Conservation (phyloP, 2,113 vertebrate genomes). For the Glaucomys volans region DNA sequence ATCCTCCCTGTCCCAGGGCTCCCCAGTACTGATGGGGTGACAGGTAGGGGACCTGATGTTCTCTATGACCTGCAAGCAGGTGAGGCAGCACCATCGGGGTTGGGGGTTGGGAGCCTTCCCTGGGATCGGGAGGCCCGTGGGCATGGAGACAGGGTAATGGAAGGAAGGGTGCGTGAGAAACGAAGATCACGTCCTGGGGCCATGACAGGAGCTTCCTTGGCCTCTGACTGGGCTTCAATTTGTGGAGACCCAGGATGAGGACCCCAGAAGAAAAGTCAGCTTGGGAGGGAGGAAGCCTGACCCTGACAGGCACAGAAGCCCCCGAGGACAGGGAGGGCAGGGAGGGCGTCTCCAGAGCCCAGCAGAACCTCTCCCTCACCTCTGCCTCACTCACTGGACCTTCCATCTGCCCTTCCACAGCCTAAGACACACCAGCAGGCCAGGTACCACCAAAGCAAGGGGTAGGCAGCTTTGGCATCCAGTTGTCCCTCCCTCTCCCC, state of each 20-base stretch:
- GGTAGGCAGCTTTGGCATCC: too few species aligned
- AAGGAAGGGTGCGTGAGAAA: too few species aligned
- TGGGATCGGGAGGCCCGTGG: too few species aligned
- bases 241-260: background rate
- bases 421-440: background rate
- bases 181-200: background rate
- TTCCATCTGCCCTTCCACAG: background rate
- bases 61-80: fast-evolving
- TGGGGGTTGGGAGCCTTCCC: too few species aligned
- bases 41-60: too few species aligned
- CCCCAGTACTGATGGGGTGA: background rate
- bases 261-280: too few species aligned
- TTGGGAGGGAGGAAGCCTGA: background rate
- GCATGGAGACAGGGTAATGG: background rate
- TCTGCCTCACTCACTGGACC: background rate
- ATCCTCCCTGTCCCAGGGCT: background rate
- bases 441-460: background rate
- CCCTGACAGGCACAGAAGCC: background rate
- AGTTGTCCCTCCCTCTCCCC: background rate
- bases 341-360: background rate
- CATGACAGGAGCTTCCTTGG: fast-evolving
- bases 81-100: fast-evolving
- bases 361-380: background rate
- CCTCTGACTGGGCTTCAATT: background rate
- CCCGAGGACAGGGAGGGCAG: too few species aligned